A percentile compares a stretch with the other conserved stretches of the same genome.
phyloP scores from a whole-genome alignment of 2,113 vertebrate species.

The Centropristis striata region DNA sequence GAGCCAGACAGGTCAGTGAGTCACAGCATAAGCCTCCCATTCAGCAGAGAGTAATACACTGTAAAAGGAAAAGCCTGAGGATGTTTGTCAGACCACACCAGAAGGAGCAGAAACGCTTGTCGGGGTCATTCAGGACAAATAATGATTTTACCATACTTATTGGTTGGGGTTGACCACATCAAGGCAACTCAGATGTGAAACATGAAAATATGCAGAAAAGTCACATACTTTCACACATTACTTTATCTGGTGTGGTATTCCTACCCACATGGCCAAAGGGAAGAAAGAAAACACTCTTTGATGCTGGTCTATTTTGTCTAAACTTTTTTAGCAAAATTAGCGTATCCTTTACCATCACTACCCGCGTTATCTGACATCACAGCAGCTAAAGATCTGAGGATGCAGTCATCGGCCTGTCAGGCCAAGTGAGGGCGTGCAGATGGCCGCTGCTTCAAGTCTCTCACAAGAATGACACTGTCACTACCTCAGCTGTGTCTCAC shows the following conservation, averaged over 20 bases:
- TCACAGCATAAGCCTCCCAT: slow-evolving; percentile 37
- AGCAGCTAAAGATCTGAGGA: slow-evolving; percentile 45
- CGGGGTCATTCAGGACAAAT: slow-evolving; percentile 44
- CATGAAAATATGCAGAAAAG: slow-evolving; percentile 19
- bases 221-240: slow-evolving; percentile 32
- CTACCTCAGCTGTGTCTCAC: slow-evolving; percentile 85
- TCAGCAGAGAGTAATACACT: slow-evolving; percentile 11
- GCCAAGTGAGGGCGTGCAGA: slow-evolving; percentile 81
- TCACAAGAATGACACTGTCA: slow-evolving; percentile 84
- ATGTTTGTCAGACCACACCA: slow-evolving; percentile 61
- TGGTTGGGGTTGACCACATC: slow-evolving; percentile 49
- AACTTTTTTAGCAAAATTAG: slow-evolving; percentile 16
- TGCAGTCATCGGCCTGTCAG: slow-evolving; percentile 63
- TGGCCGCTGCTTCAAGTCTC: slow-evolving; percentile 80
- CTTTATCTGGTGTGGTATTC: slow-evolving; percentile 21
- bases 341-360: slow-evolving; percentile 10
- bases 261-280: background rate
- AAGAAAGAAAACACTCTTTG: background rate
- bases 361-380: slow-evolving; percentile 56
- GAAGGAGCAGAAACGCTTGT: slow-evolving; percentile 27
- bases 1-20: slow-evolving; percentile 50
- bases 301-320: background rate
- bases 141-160: slow-evolving; percentile 20
- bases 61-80: slow-evolving; percentile 36
- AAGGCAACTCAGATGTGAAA: slow-evolving; percentile 22